phyloP scores from a whole-genome alignment of 2,797 vertebrate species.

The Peromyscus eremicus region DNA sequence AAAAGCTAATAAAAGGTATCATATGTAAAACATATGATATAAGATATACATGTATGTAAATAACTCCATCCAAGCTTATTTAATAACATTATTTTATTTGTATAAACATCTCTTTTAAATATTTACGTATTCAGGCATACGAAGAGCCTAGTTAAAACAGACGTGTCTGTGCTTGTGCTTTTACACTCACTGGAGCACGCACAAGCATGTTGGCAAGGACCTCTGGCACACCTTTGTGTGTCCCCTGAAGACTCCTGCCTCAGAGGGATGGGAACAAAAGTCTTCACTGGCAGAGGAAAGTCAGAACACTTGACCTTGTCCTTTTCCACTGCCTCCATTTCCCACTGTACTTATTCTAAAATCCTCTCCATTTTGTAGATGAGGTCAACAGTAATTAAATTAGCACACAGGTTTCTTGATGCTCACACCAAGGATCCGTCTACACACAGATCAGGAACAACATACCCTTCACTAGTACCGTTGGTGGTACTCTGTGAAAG shows the following conservation, averaged over 20 bases:
- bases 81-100: background rate
- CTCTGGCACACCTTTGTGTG: fast-evolving
- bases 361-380: background rate
- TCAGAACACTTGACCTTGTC: fast-evolving
- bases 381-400: background rate
- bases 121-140: background rate
- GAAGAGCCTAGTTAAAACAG: background rate
- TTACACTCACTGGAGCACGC: fast-evolving
- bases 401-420: too few relatives aligned
- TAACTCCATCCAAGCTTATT: background rate
- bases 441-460: background rate
- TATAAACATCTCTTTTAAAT: background rate
- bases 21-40: background rate
- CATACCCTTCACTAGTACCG: background rate
- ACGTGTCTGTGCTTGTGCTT: background rate
- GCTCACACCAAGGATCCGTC: background rate
- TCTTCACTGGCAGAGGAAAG: fast-evolving
- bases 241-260: background rate
- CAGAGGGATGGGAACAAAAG: background rate
- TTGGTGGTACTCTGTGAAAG: background rate
- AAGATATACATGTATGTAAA: background rate
- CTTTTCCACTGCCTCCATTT: background rate
- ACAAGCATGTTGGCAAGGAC: fast-evolving
- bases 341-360: background rate
- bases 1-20: background rate